phyloP scores from a whole-genome alignment of 2,797 vertebrate species.

The Cygnus olor region DNA sequence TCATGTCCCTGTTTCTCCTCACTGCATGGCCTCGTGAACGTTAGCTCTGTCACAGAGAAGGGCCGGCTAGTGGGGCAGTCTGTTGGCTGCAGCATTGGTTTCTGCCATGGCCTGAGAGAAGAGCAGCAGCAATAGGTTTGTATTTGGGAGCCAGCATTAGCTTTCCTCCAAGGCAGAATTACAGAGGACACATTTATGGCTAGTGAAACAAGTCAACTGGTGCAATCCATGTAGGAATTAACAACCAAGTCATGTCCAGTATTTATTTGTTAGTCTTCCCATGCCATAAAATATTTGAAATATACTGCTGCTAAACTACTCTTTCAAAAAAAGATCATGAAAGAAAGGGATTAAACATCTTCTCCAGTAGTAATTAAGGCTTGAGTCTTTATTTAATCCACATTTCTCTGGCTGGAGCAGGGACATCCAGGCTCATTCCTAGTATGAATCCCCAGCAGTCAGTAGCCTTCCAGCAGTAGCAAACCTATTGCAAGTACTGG shows the following conservation, averaged over 20 bases:
- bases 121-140: neutral
- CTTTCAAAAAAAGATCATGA: neutral
- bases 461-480: neutral
- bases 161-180: neutral
- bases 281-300: neutral
- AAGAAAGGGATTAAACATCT: neutral
- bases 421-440: neutral
- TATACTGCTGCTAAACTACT: neutral
- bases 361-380: too few relatives aligned
- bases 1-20: neutral
- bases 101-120: neutral
- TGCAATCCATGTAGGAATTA: neutral
- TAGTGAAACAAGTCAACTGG: neutral
- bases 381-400: neutral
- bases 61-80: neutral
- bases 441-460: neutral
- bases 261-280: neutral
- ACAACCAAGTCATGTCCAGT: neutral
- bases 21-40: neutral
- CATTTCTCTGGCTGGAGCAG: neutral
- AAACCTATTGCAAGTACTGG: neutral
- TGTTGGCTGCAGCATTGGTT: neutral
- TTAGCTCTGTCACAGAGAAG: neutral
- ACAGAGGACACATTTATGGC: neutral
- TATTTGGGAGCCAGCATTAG: neutral